A percentile compares a stretch with the other conserved stretches of the same genome.
Conservation (phyloP, 2,797 vertebrate species). For the Falco concolor region DNA sequence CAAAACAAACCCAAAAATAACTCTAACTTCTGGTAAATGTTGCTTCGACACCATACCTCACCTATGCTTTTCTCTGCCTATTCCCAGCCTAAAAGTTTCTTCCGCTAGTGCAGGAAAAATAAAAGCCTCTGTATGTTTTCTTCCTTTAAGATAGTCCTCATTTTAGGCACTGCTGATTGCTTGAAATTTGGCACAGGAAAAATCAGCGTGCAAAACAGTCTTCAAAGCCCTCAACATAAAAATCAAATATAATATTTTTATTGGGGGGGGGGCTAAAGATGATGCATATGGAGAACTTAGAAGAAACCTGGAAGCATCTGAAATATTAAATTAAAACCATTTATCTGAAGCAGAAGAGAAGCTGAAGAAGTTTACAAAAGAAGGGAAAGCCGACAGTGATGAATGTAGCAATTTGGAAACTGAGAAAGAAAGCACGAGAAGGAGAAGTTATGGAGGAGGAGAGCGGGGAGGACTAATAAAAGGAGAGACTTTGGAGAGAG, state of each 20-base stretch:
- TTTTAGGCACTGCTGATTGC: not conserved
- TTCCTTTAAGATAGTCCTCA: not conserved
- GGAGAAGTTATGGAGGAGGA: constrained; percentile 12
- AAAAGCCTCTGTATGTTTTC: not conserved
- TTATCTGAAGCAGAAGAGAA: constrained; percentile 67
- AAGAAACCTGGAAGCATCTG: constrained; percentile 61
- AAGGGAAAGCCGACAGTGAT: constrained; percentile 64
- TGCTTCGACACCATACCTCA: not conserved
- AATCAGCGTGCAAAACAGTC: not conserved
- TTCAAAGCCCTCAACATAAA: not conserved
- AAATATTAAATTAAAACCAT: constrained; percentile 74
- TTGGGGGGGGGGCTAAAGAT: not conserved
- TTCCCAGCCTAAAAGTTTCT: not conserved
- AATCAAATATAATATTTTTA: constrained; percentile 23
- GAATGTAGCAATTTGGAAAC: constrained; percentile 68
- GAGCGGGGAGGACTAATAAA: constrained; percentile 11
- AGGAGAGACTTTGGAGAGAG: not conserved
- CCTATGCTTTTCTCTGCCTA: not conserved
- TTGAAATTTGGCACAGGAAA: not conserved
- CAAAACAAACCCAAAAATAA: not conserved
- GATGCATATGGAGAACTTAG: constrained; percentile 1
- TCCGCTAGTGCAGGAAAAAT: not conserved
- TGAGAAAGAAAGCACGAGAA: constrained; percentile 37
- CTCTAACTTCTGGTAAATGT: not conserved
- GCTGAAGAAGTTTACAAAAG: constrained; percentile 52